phyloP scores from a whole-genome alignment of 2,888 invertebrate species.

The Sinhomidia bicolor region DNA sequence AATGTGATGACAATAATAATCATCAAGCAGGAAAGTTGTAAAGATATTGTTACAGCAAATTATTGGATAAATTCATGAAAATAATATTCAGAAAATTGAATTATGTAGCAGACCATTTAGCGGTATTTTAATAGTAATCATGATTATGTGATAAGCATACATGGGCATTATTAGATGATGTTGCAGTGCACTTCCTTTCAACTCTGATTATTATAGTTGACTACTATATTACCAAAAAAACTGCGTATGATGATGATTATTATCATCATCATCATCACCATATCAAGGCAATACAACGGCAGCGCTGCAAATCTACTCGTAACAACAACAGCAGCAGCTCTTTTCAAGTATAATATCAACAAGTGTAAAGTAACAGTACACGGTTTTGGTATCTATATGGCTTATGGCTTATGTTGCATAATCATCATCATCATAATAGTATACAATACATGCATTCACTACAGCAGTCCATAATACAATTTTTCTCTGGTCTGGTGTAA shows the following conservation, averaged over 20 bases:
- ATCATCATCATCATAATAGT: slow-evolving; percentile 5
- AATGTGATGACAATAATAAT: no score
- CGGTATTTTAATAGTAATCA: neutral
- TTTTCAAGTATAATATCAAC: slow-evolving; percentile 11
- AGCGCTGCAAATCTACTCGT: slow-evolving; percentile 15
- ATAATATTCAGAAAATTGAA: slow-evolving; percentile 21
- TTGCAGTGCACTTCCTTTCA: neutral
- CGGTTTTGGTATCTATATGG: neutral
- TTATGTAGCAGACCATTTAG: neutral
- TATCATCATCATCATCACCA: neutral
- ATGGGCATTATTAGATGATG: neutral
- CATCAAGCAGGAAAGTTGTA: no score
- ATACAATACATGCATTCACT: neutral
- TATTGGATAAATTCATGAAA: neutral
- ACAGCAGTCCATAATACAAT: neutral
- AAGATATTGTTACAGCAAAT: neutral
- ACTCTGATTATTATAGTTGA: neutral
- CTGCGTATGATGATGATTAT: neutral
- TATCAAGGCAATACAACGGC: slow-evolving; percentile 27
- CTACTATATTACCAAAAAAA: no score
- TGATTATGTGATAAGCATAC: slow-evolving; percentile 1
- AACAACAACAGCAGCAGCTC: no score
- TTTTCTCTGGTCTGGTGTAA: slow-evolving; percentile 26
- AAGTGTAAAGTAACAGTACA: slow-evolving; percentile 44
- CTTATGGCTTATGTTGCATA: neutral